These are phyloP conservation scores for Trichogramma dendrolimi DNA, from an alignment of 2,888 invertebrate species.

Conservation along the genomic window DNA sequence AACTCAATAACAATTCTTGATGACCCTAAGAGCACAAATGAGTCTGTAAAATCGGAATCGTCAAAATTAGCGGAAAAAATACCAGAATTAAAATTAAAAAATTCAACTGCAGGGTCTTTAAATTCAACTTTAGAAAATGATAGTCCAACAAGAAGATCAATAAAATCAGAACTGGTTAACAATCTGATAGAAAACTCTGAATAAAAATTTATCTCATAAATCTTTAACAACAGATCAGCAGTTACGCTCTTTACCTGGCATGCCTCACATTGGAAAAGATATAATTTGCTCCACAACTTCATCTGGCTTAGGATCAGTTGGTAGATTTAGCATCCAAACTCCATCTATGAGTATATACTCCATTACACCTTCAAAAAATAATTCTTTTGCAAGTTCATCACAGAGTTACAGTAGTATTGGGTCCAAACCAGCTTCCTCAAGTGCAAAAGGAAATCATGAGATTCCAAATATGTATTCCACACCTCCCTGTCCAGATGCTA, in stretches of 20 bases:
- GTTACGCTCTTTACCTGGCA: conserved; percentile 20
- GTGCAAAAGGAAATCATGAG: conserved; percentile 28
- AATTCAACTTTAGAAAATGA: too few species aligned
- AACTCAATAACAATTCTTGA: conserved; percentile 18
- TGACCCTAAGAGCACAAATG: conserved; percentile 17
- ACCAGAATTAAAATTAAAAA: neutral
- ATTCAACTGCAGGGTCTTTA: too few species aligned
- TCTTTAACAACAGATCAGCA: conserved; percentile 15
- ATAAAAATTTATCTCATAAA: too few species aligned
- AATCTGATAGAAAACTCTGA: too few species aligned
- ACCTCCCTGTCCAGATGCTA: conserved; percentile 49
- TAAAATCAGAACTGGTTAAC: too few species aligned
- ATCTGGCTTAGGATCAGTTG: conserved; percentile 26
- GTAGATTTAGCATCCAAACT: conserved; percentile 38
- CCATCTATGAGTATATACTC: conserved; percentile 43
- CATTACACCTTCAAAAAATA: conserved; percentile 38
- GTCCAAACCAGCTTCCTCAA: conserved; percentile 17
- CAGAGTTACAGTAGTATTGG: conserved; percentile 10
- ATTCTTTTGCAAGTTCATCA: conserved; percentile 24
- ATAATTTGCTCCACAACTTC: conserved; percentile 25
- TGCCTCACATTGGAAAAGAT: conserved; percentile 28
- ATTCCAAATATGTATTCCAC: conserved; percentile 38
- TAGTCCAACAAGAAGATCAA: too few species aligned
- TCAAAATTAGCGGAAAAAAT: conserved; percentile 23
- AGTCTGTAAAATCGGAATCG: conserved; percentile 6